Conservation (phyloP, 2,888 invertebrate species). For the Thereva nobilitata region DNA sequence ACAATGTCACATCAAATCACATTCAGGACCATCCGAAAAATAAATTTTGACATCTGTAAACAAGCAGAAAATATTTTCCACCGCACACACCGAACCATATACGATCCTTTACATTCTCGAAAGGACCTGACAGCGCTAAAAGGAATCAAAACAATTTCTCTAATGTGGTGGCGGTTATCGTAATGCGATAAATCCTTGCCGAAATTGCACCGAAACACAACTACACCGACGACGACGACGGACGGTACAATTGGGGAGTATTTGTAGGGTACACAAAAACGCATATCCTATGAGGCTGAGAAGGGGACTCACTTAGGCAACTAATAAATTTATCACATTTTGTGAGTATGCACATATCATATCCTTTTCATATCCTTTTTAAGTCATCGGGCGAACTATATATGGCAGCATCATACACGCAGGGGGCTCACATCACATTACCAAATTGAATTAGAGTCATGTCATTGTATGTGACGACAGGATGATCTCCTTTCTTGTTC, state of each 20-base stretch:
- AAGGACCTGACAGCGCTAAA: neutral
- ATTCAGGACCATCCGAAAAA: too few relatives aligned
- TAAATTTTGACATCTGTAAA: neutral
- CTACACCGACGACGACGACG: neutral
- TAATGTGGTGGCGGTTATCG: slow-evolving; percentile 13
- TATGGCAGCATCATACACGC: neutral
- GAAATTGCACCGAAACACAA: neutral
- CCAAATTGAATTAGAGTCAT: slow-evolving; percentile 39
- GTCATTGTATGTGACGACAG: slow-evolving; percentile 8
- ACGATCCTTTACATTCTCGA: neutral
- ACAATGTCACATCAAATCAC: too few relatives aligned
- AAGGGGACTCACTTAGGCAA: slow-evolving; percentile 9
- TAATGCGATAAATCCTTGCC: slow-evolving; percentile 5
- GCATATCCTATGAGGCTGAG: neutral
- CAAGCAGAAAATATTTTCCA: neutral
- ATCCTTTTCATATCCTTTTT: slow-evolving; percentile 31
- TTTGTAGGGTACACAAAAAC: neutral
- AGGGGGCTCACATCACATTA: slow-evolving; percentile 40
- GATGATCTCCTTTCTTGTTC: slow-evolving; percentile 2
- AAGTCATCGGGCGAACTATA: slow-evolving; percentile 6
- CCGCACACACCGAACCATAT: neutral
- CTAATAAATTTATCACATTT: slow-evolving; percentile 28
- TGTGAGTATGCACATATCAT: slow-evolving; percentile 23
- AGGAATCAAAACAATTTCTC: slow-evolving; percentile 22
- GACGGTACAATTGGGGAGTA: neutral